Conservation (phyloP, 2,113 vertebrate species). For the Steatornis caripensis region DNA sequence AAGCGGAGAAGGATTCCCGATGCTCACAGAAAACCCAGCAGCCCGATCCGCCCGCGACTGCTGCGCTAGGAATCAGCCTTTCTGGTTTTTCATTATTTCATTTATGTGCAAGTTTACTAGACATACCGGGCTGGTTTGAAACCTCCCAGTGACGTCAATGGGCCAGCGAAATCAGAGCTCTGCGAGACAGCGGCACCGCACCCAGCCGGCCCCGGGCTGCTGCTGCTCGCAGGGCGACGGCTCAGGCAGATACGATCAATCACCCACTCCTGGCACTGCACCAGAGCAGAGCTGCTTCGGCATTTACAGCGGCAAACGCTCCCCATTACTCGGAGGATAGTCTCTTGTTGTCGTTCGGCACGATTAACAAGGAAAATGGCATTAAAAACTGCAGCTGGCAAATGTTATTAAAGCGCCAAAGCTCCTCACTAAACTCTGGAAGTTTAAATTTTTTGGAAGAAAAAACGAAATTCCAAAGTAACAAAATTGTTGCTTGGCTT, state of each 20-base stretch:
- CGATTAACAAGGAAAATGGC: neutral
- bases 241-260: no score
- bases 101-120: conserved; percentile 44
- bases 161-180: conserved; percentile 63
- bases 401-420: neutral
- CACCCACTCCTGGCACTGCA: neutral
- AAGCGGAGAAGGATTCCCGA: conserved; percentile 7
- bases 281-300: conserved; percentile 38
- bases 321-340: neutral
- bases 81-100: neutral
- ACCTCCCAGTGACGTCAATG: conserved; percentile 77
- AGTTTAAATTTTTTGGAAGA: neutral
- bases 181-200: conserved; percentile 61
- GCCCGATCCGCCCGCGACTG: neutral
- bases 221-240: conserved; percentile 57
- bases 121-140: conserved; percentile 44
- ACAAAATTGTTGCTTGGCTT: neutral
- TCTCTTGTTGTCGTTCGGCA: neutral
- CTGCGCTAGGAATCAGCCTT: conserved; percentile 11
- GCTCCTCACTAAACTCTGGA: neutral
- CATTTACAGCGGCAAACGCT: conserved; percentile 4
- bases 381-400: neutral
- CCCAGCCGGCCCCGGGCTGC: conserved; percentile 57
- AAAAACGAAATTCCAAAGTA: neutral
- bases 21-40: neutral